Evolutionary conservation across 2,888 invertebrate genomes (phyloP), one percentile per base, ranked within the genome.

Genomic region (Laothoe populi): DNA sequence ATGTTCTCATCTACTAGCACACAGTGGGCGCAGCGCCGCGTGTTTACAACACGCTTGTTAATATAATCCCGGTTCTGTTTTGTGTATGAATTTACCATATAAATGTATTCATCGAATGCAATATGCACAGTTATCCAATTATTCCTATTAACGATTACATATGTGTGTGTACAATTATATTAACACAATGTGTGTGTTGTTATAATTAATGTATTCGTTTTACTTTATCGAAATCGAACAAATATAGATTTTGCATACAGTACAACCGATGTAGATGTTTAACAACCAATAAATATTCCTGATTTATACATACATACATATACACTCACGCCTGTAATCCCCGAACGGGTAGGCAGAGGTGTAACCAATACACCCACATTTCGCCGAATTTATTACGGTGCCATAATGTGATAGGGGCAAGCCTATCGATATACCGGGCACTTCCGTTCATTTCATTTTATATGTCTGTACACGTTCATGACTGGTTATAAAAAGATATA

Each of bases 1-100:
- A 78, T 75, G 75, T 74, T 77, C 48, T 57, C 60, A 24, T 45
- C 57, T 63, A 63, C 60, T 31, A 44, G 44, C 24, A 58, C 19
- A 8, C 7, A 44, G 19, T 4, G 19, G 7, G 59, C 42, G 45
- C 44, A 7, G 23, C 42, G 26, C 59, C 31, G 35, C 53, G 53
- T 31, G 49, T 49, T 49, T 19, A 31, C 53, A 31, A 31, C 53
- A 35, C 35, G 53, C 35, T 53, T 53, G 53, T 53, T 53, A 53
- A 53, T 53, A 35, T 53, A 35, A 35, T 53, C 35, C 35, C 35
- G 35, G 10, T 53, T 53, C 31, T 31, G 53, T 35, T 53, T 53
- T 53, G 53, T 53, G 19, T 35, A 31, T 19, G 31, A 53, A 53
- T 53, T 31, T 53, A 53, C 35, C 53, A 53, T 53, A 53, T 35